Percentiles rank a stretch among this genome's conserved stretches.
Conservation (phyloP, 2,888 invertebrate species). For the Corythucha ciliata region DNA sequence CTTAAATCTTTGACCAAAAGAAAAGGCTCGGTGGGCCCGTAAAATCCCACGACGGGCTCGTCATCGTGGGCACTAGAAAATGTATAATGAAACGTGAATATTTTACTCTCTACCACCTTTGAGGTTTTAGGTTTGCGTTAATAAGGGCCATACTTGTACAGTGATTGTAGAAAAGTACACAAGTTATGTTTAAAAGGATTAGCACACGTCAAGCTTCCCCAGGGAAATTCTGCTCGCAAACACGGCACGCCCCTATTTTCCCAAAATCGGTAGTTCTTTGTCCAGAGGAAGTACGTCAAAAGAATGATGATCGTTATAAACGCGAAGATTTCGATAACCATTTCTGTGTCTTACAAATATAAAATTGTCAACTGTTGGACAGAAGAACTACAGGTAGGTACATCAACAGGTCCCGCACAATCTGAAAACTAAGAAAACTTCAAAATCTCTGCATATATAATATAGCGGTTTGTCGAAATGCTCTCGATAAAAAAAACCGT, state of each 20-base stretch:
- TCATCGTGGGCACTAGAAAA: neutral
- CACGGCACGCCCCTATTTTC: neutral
- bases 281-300: too few species aligned
- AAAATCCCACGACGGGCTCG: neutral
- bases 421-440: too few species aligned
- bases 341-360: too few species aligned
- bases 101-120: neutral
- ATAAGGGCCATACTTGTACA: constrained; percentile 3
- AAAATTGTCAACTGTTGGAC: too few species aligned
- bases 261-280: too few species aligned
- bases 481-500: too few species aligned
- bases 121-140: neutral
- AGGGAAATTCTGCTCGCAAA: constrained; percentile 2
- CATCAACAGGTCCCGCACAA: too few species aligned
- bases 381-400: too few species aligned
- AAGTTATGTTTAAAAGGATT: neutral
- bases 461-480: too few species aligned
- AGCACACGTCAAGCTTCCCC: constrained; percentile 5
- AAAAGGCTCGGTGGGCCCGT: constrained; percentile 3
- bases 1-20: neutral
- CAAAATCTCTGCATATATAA: too few species aligned
- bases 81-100: neutral
- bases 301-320: too few species aligned
- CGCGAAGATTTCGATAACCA: too few species aligned
- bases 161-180: neutral